Evolutionary conservation across 2,888 invertebrate genomes (phyloP), one percentile per base, ranked within the genome.

Genomic region (Laothoe populi): DNA sequence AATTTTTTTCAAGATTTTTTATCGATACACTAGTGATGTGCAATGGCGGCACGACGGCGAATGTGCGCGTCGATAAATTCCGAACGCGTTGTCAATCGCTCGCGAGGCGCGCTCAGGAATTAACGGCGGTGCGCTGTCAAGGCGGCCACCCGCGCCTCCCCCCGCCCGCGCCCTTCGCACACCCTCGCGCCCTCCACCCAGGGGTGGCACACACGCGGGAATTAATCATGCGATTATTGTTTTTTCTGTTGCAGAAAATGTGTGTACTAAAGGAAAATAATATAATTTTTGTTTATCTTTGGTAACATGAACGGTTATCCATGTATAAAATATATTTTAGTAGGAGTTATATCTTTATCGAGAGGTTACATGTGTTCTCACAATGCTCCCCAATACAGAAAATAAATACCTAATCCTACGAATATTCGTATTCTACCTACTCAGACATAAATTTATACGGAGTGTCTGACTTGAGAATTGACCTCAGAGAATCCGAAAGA

Each of bases 41-140:
- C 66, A 11, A 11, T 70, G 67, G 31, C 66, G 70, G 73, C 77
- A n/a, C 72, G 75, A 67, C 79, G 83, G 83, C 82, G 86, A 88
- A 85, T 88, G 88, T 89, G 84, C 86, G 85, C 88, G 86, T 87
- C 92, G 91, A 92, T 92, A 91, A 90, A 91, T 92, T 90, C 90
- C 87, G 80, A 78, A 78, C 89, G 91, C 88, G 90, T 90, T 91
- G 92, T 92, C 92, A 91, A 91, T 92, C 92, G 89, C 79, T 79
- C 86, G 90, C 88, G 88, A 86, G 84, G 82, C 78, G 80, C 85
- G 87, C 80, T 81, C 86, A 86, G 88, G 89, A 89, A 90, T 90
- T 90, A 90, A 90, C 90, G 88, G 89, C 86, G 83, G 78, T 74
- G 83, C 80, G 88, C 89, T 89, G 88, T 88, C 90, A 88, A 88